Percentiles rank a stretch among this genome's conserved stretches.
Conservation (phyloP, 2,888 invertebrate genomes). For the Mimumesa dahlbomi region DNA sequence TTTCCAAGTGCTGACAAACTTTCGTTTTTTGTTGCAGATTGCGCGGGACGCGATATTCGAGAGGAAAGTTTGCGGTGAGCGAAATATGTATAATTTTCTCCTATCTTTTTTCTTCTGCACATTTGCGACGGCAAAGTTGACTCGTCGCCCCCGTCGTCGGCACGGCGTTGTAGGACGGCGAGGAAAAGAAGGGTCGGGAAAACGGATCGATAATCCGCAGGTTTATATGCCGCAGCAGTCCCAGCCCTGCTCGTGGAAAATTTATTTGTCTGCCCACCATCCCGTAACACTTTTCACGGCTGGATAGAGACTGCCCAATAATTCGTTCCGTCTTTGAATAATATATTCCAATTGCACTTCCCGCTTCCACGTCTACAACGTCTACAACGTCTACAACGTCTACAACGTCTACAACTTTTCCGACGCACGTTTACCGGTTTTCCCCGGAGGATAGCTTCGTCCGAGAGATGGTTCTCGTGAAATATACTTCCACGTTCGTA, state of each 20-base stretch:
- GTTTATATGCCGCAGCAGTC: constrained; percentile 50
- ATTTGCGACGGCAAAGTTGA: neutral
- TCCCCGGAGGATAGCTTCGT: neutral
- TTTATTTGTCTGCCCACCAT: constrained; percentile 56
- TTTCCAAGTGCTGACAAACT: neutral
- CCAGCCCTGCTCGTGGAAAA: constrained; percentile 40
- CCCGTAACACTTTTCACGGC: constrained; percentile 49
- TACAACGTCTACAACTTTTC: neutral
- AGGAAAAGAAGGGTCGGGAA: constrained; percentile 26
- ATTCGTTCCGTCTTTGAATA: constrained; percentile 48
- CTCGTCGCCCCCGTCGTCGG: neutral
- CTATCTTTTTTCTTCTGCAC: neutral
- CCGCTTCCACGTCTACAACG: neutral
- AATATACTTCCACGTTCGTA: too few species aligned
- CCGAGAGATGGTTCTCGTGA: too few species aligned
- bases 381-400: neutral
- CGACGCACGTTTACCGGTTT: neutral
- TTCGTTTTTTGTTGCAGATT: constrained; percentile 13
- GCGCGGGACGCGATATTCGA: constrained; percentile 23
- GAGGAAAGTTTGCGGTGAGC: constrained; percentile 25
- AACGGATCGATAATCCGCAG: constrained; percentile 58
- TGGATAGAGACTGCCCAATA: constrained; percentile 34
- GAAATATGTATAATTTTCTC: constrained; percentile 2
- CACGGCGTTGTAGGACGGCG: neutral
- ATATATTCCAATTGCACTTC: constrained; percentile 37